phyloP scores from a whole-genome alignment of 2,888 invertebrate genomes.

The Abrostola tripartita region DNA sequence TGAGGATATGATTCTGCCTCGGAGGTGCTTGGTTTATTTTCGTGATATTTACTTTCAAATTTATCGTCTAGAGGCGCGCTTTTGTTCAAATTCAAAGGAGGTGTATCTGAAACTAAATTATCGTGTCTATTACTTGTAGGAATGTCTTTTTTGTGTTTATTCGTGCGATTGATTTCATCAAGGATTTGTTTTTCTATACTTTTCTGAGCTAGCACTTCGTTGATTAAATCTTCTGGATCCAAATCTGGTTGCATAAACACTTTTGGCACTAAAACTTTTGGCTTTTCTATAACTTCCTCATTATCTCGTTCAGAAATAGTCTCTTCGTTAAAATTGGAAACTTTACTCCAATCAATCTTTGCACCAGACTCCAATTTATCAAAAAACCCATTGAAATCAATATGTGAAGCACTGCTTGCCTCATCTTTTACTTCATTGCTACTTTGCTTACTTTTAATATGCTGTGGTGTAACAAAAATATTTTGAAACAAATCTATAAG shows the following conservation, averaged over 20 bases:
- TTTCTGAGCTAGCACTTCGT: constrained; percentile 37
- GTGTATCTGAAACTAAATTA: neutral
- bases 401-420: neutral
- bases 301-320: neutral
- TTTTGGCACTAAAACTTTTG: constrained; percentile 27
- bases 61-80: neutral
- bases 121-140: neutral
- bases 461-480: constrained; percentile 41
- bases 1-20: constrained; percentile 3
- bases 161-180: neutral
- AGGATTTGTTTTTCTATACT: constrained; percentile 16
- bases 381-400: constrained; percentile 32
- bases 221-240: constrained; percentile 42
- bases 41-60: neutral
- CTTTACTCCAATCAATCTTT: constrained; percentile 32
- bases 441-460: constrained; percentile 27
- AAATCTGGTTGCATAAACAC: constrained; percentile 22
- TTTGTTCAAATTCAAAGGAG: constrained; percentile 4
- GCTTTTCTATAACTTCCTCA: constrained; percentile 16
- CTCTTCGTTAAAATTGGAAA: constrained; percentile 2
- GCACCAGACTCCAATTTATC: constrained; percentile 40
- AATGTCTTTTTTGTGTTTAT: neutral
- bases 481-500: constrained; percentile 47
- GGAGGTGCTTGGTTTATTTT: neutral
- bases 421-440: neutral